A percentile compares a stretch with the other conserved stretches of the same genome.
Evolutionary conservation across 2,113 vertebrate genomes (phyloP).

Genomic region (Pseudorectes ferrugineus): DNA sequence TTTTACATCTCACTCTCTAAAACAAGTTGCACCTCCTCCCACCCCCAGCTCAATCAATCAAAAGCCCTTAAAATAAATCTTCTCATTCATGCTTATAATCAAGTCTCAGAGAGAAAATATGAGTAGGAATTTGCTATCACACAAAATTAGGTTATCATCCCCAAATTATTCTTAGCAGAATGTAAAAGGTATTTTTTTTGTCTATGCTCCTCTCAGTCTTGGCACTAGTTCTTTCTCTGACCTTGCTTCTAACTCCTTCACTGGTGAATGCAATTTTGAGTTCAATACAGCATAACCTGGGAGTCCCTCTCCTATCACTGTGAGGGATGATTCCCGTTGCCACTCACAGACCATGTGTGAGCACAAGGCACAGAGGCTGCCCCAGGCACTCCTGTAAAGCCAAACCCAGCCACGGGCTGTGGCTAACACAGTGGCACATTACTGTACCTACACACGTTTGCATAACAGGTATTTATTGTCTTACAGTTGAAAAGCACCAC

Average conservation of each 20-base stretch:
- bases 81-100: constrained; percentile 53
- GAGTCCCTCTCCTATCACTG: neutral
- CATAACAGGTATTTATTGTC: neutral
- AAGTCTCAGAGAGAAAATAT: constrained; percentile 7
- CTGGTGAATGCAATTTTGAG: neutral
- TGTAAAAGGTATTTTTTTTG: neutral
- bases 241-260: neutral
- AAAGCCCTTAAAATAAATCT: constrained; percentile 44
- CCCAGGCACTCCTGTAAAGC: neutral
- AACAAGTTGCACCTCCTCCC: constrained; percentile 38
- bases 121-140: neutral
- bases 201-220: neutral
- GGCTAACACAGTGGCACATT: neutral
- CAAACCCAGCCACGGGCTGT: neutral
- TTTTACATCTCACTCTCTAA: constrained; percentile 15
- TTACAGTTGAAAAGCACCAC: neutral
- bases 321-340: accelerated
- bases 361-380: neutral
- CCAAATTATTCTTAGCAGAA: neutral
- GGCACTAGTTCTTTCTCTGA: neutral
- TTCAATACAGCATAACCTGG: neutral
- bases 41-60: constrained; percentile 50
- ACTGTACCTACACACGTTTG: neutral
- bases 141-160: neutral
- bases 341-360: neutral